A percentile compares a stretch with the other conserved stretches of the same genome.
These are phyloP conservation scores for Spinus pinus DNA, from an alignment of 2,797 vertebrate genomes.

Conservation along the genomic window DNA sequence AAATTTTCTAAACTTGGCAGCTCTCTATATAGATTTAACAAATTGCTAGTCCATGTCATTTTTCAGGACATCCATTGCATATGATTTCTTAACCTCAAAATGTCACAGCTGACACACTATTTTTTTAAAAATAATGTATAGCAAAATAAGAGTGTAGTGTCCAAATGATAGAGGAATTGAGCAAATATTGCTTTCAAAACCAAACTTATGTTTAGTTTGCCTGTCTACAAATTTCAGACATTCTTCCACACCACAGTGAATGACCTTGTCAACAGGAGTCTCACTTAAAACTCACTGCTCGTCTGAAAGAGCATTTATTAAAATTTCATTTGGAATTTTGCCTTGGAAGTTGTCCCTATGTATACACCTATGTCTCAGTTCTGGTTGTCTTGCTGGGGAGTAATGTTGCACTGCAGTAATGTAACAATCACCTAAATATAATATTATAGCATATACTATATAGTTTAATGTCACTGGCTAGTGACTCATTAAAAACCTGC, in stretches of 20 bases:
- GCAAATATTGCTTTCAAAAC: neutral
- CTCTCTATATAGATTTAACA: neutral
- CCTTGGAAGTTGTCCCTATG: neutral
- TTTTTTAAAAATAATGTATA: neutral
- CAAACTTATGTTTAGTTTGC: neutral
- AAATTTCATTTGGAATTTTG: neutral
- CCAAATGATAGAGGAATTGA: neutral
- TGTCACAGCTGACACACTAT: neutral
- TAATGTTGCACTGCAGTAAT: neutral
- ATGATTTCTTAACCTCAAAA: neutral
- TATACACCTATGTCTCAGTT: neutral
- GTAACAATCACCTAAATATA: neutral
- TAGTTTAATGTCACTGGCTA: neutral
- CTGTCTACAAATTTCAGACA: neutral
- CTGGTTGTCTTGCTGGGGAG: neutral
- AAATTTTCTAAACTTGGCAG: neutral
- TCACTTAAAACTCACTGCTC: neutral
- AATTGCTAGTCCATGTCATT: neutral
- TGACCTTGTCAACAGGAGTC: neutral
- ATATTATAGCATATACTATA: neutral
- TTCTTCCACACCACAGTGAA: neutral
- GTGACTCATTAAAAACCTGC: conserved; percentile 14
- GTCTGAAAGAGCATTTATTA: neutral
- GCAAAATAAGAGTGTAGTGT: neutral
- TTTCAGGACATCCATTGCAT: neutral